These are phyloP conservation scores for Lysiphlebus fabarum DNA, from an alignment of 1,140 invertebrate genomes.

Conservation along the genomic window DNA sequence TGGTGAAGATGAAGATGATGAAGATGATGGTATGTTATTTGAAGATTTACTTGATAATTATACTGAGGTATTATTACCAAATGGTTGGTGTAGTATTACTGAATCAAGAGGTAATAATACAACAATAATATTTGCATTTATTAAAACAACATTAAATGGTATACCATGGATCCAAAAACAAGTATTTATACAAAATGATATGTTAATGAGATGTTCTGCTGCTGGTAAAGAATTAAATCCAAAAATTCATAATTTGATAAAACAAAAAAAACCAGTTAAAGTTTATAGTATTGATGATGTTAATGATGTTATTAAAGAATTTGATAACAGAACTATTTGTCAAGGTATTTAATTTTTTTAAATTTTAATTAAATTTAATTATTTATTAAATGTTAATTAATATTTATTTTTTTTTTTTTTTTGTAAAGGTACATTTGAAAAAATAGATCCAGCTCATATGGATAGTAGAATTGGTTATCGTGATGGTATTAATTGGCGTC, in stretches of 20 bases:
- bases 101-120: slow-evolving; percentile 42
- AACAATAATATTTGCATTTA: slow-evolving; percentile 43
- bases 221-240: slow-evolving; percentile 42
- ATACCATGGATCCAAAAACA: slow-evolving; percentile 47
- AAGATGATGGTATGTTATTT: slow-evolving; percentile 37
- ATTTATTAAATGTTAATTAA: not conserved
- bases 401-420: not conserved
- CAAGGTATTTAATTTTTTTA: slow-evolving; percentile 32
- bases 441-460: slow-evolving; percentile 22
- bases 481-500: slow-evolving; percentile 46
- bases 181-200: slow-evolving; percentile 46
- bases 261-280: slow-evolving; percentile 32
- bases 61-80: slow-evolving; percentile 43
- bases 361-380: not conserved
- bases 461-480: slow-evolving; percentile 32
- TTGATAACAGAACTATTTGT: slow-evolving; percentile 43
- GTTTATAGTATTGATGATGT: slow-evolving; percentile 39
- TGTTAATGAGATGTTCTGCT: slow-evolving; percentile 42
- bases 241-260: slow-evolving; percentile 38
- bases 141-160: slow-evolving; percentile 37
- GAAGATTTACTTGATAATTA: slow-evolving; percentile 48
- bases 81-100: slow-evolving; percentile 43
- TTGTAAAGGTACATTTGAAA: slow-evolving; percentile 20
- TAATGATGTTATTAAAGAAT: slow-evolving; percentile 47
- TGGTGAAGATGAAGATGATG: slow-evolving; percentile 20